Conservation (phyloP, 1,140 invertebrate genomes). For the Drosophila lowei region DNA sequence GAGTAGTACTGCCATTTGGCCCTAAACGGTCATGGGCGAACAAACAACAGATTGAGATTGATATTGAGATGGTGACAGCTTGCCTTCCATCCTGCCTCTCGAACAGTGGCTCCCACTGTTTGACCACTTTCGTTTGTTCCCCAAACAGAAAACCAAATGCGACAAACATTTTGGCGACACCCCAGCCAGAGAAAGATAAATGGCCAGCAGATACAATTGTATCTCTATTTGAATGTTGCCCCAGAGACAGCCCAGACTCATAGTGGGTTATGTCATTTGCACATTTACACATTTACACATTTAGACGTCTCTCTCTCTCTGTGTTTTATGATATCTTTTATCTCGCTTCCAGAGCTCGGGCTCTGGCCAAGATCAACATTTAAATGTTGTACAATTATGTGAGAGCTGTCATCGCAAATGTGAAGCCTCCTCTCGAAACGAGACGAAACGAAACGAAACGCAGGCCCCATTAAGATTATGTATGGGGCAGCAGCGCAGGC, state of each 20-base stretch:
- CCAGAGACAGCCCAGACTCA: constrained; percentile 18
- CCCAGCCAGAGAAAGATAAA: constrained; percentile 50
- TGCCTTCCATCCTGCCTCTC: constrained; percentile 30
- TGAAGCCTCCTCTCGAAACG: constrained; percentile 11
- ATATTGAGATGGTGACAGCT: not conserved
- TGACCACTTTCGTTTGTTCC: constrained; percentile 45
- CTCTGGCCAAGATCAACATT: constrained; percentile 62
- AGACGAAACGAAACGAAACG: constrained; percentile 18
- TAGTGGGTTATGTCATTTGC: constrained; percentile 71
- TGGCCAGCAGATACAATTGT: constrained; percentile 70
- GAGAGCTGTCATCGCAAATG: constrained; percentile 29
- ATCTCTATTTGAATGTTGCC: constrained; percentile 29
- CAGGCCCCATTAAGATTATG: constrained; percentile 50
- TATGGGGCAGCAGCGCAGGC: constrained; percentile 10
- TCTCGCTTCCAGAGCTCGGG: constrained; percentile 31
- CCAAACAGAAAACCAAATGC: constrained; percentile 21
- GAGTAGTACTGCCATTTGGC: constrained; percentile 61
- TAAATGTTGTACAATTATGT: constrained; percentile 69
- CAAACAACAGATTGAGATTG: constrained; percentile 5
- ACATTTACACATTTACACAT: constrained; percentile 62
- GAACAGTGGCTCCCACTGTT: constrained; percentile 38
- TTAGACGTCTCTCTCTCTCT: not conserved
- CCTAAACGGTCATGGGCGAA: constrained; percentile 60
- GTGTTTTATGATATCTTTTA: constrained; percentile 30
- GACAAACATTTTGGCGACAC: constrained; percentile 48